phyloP scores from a whole-genome alignment of 2,113 vertebrate genomes.

The Rhea pennata region DNA sequence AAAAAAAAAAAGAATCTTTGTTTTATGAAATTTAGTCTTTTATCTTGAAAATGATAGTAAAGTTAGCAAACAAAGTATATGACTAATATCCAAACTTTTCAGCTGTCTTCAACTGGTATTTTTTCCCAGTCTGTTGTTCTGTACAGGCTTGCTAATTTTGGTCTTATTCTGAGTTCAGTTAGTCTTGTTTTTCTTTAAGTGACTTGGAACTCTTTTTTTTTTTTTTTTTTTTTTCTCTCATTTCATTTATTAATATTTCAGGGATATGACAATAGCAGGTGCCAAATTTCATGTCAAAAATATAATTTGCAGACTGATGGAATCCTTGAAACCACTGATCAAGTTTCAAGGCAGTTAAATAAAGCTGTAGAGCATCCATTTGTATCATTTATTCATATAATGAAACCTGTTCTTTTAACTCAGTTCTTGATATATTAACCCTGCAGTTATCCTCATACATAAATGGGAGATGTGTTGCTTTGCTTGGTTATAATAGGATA shows the following conservation, averaged over 20 bases:
- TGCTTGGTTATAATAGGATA: constrained; percentile 49
- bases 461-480: constrained; percentile 65
- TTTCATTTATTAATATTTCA: constrained; percentile 10
- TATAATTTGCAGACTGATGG: constrained; percentile 25
- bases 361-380: constrained; percentile 49
- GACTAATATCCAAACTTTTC: neutral
- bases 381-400: constrained; percentile 60
- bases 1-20: fast-evolving
- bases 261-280: constrained; percentile 3
- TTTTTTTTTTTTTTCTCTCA: neutral
- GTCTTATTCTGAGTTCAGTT: neutral
- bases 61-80: neutral
- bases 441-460: constrained; percentile 24
- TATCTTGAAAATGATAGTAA: neutral
- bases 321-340: constrained; percentile 58
- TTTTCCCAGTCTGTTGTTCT: neutral
- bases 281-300: constrained; percentile 41
- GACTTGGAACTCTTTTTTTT: neutral
- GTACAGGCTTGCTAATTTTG: neutral
- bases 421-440: constrained; percentile 62
- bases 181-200: neutral
- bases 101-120: neutral
- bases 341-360: constrained; percentile 40
- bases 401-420: constrained; percentile 55
- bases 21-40: neutral